Evolutionary conservation across 2,113 vertebrate species (phyloP).

Genomic region (Crotalus horridus): DNA sequence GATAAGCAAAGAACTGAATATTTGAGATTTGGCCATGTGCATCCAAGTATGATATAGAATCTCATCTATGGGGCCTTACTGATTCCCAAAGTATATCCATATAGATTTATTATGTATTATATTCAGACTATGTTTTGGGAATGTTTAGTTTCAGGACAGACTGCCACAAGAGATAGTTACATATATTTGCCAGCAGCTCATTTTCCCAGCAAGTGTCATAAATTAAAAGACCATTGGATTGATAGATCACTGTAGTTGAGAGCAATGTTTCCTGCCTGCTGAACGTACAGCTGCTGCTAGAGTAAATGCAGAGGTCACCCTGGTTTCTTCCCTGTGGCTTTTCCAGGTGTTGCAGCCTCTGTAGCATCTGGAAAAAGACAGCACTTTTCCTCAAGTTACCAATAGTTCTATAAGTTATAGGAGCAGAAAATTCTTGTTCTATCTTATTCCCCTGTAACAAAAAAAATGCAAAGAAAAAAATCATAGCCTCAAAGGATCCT

Average conservation of each 20-base stretch:
- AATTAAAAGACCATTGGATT: constrained; percentile 34
- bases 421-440: not conserved
- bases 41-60: not conserved
- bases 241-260: constrained; percentile 25
- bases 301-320: constrained; percentile 59
- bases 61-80: not conserved
- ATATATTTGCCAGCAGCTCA: not conserved
- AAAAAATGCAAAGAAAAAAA: not conserved
- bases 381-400: constrained; percentile 45
- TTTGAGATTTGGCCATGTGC: not conserved
- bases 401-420: constrained; percentile 53
- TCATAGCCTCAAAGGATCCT: not conserved
- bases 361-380: constrained; percentile 64
- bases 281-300: constrained; percentile 49
- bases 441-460: not conserved
- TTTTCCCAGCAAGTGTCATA: constrained; percentile 23
- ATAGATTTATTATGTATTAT: not conserved
- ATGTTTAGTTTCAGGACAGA: not conserved
- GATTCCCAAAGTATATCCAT: not conserved
- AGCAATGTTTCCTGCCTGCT: constrained; percentile 32
- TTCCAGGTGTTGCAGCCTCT: constrained; percentile 64
- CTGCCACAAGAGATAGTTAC: not conserved
- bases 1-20: not conserved
- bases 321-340: constrained; percentile 52
- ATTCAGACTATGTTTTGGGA: not conserved